Evolutionary conservation across 2,888 invertebrate genomes (phyloP).

Genomic region (Heliconius cydno): DNA sequence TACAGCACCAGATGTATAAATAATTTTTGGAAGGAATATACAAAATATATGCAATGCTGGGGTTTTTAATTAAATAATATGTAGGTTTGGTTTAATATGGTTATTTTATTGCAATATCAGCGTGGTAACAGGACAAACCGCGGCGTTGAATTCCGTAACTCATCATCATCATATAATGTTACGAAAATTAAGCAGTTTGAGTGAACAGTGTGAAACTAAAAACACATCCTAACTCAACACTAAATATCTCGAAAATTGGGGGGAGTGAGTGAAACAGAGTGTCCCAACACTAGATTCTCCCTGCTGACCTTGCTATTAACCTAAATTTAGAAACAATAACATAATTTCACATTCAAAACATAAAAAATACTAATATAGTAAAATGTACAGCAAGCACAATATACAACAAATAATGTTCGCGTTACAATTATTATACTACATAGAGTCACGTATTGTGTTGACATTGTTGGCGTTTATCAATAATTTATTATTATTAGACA

Average conservation of each 20-base stretch:
- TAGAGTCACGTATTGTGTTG: slow-evolving; percentile 24
- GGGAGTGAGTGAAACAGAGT: neutral
- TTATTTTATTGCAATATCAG: no score
- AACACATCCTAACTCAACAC: no score
- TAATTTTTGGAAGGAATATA: neutral
- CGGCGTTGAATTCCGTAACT: no score
- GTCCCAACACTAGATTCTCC: neutral
- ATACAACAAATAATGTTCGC: neutral
- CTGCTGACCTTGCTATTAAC: neutral
- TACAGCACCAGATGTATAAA: neutral
- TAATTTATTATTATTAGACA: neutral
- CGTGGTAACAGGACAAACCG: no score
- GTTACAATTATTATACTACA: slow-evolving; percentile 12
- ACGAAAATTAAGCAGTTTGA: no score
- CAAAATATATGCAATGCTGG: no score
- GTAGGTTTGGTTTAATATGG: no score
- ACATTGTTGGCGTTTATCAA: slow-evolving; percentile 4
- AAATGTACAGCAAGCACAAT: slow-evolving; percentile 9
- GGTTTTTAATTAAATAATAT: no score
- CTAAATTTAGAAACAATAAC: no score
- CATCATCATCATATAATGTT: no score
- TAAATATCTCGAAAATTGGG: no score
- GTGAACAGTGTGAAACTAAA: no score
- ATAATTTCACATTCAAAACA: neutral
- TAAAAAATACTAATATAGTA: neutral